A percentile compares a stretch with the other conserved stretches of the same genome.
Conservation (phyloP, 1,140 invertebrate genomes). For the Ctenoplectra terminalis region DNA sequence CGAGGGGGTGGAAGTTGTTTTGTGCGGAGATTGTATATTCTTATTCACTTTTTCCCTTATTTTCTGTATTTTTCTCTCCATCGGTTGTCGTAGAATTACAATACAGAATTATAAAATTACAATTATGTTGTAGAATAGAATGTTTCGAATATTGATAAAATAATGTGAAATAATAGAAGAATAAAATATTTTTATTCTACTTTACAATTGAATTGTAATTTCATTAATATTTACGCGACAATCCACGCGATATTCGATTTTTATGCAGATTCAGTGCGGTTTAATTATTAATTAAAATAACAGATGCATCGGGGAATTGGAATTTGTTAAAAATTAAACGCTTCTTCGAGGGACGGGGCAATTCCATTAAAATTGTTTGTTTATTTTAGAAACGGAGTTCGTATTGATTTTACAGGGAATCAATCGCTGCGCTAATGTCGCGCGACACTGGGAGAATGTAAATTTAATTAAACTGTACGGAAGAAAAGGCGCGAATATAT, state of each 20-base stretch:
- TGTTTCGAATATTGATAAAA: too few species aligned
- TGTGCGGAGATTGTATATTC: not conserved
- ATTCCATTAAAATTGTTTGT: not conserved
- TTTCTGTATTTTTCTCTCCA: not conserved
- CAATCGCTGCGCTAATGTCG: too few species aligned
- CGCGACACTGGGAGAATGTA: too few species aligned
- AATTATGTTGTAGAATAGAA: not conserved
- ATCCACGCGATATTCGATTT: too few species aligned
- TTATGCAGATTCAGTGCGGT: too few species aligned
- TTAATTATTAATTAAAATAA: too few species aligned
- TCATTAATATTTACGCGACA: too few species aligned
- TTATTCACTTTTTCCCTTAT: not conserved
- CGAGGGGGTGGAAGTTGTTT: not conserved
- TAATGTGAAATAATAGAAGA: too few species aligned
- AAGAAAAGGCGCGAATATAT: not conserved
- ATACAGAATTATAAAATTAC: not conserved
- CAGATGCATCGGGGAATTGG: too few species aligned
- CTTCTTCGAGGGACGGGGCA: not conserved
- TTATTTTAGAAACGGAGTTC: not conserved
- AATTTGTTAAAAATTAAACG: not conserved
- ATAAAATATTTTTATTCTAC: too few species aligned
- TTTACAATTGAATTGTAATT: too few species aligned
- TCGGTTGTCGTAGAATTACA: too few species aligned
- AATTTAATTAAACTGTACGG: not conserved
- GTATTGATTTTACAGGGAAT: not conserved